phyloP scores from a whole-genome alignment of 1,140 invertebrate genomes.

The Zaprionus davidi region DNA sequence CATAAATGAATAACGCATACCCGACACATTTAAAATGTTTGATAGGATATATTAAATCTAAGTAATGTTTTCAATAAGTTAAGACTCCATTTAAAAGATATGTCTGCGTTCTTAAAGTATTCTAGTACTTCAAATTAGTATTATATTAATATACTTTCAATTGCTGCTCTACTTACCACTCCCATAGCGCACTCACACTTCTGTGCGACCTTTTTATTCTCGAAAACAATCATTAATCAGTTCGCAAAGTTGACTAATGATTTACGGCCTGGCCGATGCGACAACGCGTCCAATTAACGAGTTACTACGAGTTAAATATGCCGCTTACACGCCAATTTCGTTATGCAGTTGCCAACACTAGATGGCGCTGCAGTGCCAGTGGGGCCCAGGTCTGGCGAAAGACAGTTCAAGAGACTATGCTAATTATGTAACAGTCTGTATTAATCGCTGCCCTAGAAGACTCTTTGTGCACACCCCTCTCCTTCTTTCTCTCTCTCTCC shows the following conservation, averaged over 20 bases:
- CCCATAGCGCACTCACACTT: too few relatives aligned
- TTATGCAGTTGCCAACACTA: constrained; percentile 24
- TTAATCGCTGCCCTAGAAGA: constrained; percentile 40
- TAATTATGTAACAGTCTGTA: constrained; percentile 44
- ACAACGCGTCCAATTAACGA: constrained; percentile 61
- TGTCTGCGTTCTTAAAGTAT: too few relatives aligned
- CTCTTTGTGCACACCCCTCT: not conserved
- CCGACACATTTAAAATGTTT: too few relatives aligned
- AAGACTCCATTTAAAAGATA: too few relatives aligned
- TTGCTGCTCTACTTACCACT: too few relatives aligned
- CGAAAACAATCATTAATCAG: constrained; percentile 47
- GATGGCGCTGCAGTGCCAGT: constrained; percentile 31
- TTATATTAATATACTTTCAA: too few relatives aligned
- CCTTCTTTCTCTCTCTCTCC: not conserved
- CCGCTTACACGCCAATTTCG: constrained; percentile 56
- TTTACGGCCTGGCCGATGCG: constrained; percentile 55
- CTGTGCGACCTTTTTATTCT: not conserved
- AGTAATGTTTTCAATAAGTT: too few relatives aligned
- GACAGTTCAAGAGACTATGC: constrained; percentile 24
- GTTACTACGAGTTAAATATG: constrained; percentile 63
- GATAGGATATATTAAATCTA: too few relatives aligned
- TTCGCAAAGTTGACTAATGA: constrained; percentile 44
- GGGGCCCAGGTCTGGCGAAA: not conserved
- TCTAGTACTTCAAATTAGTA: too few relatives aligned
- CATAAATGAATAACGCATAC: too few relatives aligned